phyloP scores from a whole-genome alignment of 2,113 vertebrate species.

The Ovis aries region ARS-UI_Ramb_v3.0 NC_056079.1:35826501-35827000 shows the following conservation, averaged over 20 bases:
- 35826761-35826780: not conserved
- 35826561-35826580: not conserved
- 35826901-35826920: not conserved
- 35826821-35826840: not conserved
- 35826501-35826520: not conserved
- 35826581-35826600: not conserved
- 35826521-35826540: not conserved
- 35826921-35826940: not conserved
- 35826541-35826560: not conserved
- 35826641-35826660: not conserved
- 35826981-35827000: not conserved
- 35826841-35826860: not conserved
- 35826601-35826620: not conserved
- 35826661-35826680: not conserved
- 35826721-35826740: not conserved
- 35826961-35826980: not conserved
- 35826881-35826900: not conserved
- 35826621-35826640: not conserved
- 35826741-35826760: not conserved
- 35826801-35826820: not conserved
- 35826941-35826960: not conserved
- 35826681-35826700: not conserved
- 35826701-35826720: not conserved
- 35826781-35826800: not conserved
- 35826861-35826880: not conserved